Conservation (phyloP, 2,797 vertebrate genomes). For the Coregonus suidteri region DNA sequence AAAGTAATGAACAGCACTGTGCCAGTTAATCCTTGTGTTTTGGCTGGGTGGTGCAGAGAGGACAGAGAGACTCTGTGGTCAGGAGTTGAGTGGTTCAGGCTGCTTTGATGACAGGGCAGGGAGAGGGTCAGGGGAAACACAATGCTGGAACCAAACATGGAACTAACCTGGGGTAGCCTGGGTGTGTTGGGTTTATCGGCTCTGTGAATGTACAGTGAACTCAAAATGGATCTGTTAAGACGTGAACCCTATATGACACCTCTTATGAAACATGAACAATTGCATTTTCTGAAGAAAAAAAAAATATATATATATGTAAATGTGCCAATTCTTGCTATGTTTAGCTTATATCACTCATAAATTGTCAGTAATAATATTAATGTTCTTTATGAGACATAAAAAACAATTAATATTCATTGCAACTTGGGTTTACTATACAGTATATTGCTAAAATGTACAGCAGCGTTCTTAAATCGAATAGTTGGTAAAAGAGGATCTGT, state of each 20-base stretch:
- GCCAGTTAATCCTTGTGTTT: constrained; percentile 35
- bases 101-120: constrained; percentile 14
- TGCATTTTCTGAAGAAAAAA: background rate
- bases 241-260: background rate
- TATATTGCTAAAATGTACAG: no score
- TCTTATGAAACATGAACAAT: background rate
- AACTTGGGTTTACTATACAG: no score
- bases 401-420: no score
- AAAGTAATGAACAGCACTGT: constrained; percentile 8
- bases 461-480: no score
- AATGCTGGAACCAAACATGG: constrained; percentile 1
- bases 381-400: background rate
- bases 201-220: background rate
- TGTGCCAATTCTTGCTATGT: background rate
- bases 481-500: no score
- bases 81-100: constrained; percentile 11
- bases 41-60: constrained; percentile 6
- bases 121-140: constrained; percentile 10
- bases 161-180: background rate
- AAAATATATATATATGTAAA: background rate
- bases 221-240: background rate
- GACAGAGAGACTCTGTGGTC: constrained; percentile 18
- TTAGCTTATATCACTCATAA: background rate
- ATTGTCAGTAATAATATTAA: background rate
- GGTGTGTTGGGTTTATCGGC: background rate